These are phyloP conservation scores for Campaea margaritaria DNA, from an alignment of 2,888 invertebrate species.

Conservation along the genomic window DNA sequence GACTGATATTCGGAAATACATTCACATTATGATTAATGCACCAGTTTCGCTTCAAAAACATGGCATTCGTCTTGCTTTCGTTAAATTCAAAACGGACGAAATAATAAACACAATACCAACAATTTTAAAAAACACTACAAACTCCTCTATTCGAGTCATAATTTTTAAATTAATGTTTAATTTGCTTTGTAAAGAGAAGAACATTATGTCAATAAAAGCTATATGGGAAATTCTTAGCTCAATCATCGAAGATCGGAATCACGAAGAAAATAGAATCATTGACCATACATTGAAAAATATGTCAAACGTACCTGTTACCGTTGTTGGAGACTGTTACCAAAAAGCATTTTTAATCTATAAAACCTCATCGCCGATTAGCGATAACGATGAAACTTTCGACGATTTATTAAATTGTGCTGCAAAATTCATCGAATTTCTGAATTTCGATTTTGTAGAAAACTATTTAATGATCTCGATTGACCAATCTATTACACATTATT, in stretches of 20 bases:
- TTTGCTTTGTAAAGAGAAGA: slow-evolving; percentile 12
- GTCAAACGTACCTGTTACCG: slow-evolving; percentile 1
- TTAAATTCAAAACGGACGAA: slow-evolving; percentile 50
- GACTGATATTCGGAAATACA: slow-evolving; percentile 44
- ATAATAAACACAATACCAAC: slow-evolving; percentile 50
- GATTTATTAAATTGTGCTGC: neutral
- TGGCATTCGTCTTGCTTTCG: slow-evolving; percentile 60
- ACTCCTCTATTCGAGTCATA: slow-evolving; percentile 54
- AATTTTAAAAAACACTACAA: slow-evolving; percentile 59
- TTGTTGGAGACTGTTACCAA: slow-evolving; percentile 15
- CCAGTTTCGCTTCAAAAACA: slow-evolving; percentile 69
- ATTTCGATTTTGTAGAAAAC: slow-evolving; percentile 18
- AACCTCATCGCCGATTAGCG: slow-evolving; percentile 1
- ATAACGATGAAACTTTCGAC: neutral
- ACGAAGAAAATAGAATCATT: slow-evolving; percentile 19
- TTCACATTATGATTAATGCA: slow-evolving; percentile 54
- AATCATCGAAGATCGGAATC: slow-evolving; percentile 15
- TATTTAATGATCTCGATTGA: slow-evolving; percentile 3
- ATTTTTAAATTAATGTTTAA: slow-evolving; percentile 12
- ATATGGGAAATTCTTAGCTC: slow-evolving; percentile 19
- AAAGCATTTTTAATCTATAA: slow-evolving; percentile 16
- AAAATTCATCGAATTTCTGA: slow-evolving; percentile 20
- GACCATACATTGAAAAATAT: slow-evolving; percentile 6
- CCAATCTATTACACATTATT: neutral
- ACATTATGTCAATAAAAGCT: neutral